Evolutionary conservation across 2,888 invertebrate species (phyloP).

Genomic region (Pristionchus arcanus): DNA sequence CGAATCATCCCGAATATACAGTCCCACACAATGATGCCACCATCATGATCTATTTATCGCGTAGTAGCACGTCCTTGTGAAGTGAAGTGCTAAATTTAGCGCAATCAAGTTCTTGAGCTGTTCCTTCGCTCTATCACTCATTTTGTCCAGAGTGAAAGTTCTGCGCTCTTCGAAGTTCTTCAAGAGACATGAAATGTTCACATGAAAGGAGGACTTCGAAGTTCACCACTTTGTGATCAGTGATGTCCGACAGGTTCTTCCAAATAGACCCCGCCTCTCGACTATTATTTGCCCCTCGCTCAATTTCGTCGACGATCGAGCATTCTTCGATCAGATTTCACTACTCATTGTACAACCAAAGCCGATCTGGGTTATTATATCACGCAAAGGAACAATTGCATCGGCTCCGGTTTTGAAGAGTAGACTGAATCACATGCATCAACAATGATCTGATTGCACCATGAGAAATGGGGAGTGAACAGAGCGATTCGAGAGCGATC

Average conservation of each 20-base stretch:
- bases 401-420: neutral
- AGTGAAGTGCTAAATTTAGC: neutral
- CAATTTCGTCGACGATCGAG: neutral
- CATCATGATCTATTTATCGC: neutral
- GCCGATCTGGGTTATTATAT: neutral
- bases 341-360: neutral
- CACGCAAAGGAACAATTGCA: neutral
- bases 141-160: neutral
- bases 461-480: neutral
- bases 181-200: slow-evolving; percentile 4
- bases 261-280: neutral
- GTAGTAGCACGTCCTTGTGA: neutral
- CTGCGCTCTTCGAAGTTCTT: neutral
- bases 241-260: neutral
- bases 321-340: neutral
- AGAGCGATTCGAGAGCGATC: neutral
- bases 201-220: neutral
- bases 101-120: neutral
- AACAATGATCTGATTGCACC: too few relatives aligned
- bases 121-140: neutral
- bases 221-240: neutral
- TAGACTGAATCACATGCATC: too few relatives aligned
- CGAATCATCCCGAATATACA: neutral
- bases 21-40: neutral
- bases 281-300: neutral